These are phyloP conservation scores for Hypotaenidia philippensis DNA, from an alignment of 2,797 vertebrate genomes.

Conservation along the genomic window DNA sequence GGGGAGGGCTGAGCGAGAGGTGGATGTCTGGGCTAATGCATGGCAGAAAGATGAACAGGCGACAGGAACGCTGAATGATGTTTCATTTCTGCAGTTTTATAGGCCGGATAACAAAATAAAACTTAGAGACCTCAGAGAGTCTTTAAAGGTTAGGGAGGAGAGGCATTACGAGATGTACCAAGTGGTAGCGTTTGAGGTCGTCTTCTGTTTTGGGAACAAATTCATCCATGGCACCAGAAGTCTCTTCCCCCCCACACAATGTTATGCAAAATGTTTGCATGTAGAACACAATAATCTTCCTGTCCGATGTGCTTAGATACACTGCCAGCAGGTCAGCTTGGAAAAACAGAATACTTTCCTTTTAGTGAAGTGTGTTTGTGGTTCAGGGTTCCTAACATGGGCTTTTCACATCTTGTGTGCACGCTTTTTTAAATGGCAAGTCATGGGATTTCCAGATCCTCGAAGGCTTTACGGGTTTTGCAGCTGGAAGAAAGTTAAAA, in stretches of 20 bases:
- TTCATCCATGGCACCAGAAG: slow-evolving; percentile 3
- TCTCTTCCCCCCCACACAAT: neutral
- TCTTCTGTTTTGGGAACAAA: slow-evolving; percentile 56
- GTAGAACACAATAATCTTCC: slow-evolving; percentile 42
- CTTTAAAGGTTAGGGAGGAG: slow-evolving; percentile 37
- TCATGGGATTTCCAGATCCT: slow-evolving; percentile 69
- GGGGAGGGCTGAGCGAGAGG: slow-evolving; percentile 60
- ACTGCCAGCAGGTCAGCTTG: slow-evolving; percentile 38
- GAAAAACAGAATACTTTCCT: slow-evolving; percentile 20
- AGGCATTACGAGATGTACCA: slow-evolving; percentile 2
- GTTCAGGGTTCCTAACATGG: slow-evolving; percentile 66
- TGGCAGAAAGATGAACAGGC: slow-evolving; percentile 54
- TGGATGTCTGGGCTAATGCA: slow-evolving; percentile 61
- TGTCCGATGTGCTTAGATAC: slow-evolving; percentile 34
- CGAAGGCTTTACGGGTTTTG: slow-evolving; percentile 74
- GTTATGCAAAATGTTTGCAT: slow-evolving; percentile 49
- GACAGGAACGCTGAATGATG: neutral
- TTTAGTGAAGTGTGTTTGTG: slow-evolving; percentile 56
- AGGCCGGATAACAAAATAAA: slow-evolving; percentile 28
- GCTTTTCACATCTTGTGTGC: slow-evolving; percentile 70
- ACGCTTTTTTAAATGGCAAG: slow-evolving; percentile 67
- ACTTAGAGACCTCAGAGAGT: slow-evolving; percentile 16
- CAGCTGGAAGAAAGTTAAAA: slow-evolving; percentile 72
- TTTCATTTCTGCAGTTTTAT: slow-evolving; percentile 47
- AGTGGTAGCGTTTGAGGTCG: slow-evolving; percentile 35